Base-by-base conservation (phyloP, 2,888 invertebrate species). In the Tridacna gigas region DNA sequence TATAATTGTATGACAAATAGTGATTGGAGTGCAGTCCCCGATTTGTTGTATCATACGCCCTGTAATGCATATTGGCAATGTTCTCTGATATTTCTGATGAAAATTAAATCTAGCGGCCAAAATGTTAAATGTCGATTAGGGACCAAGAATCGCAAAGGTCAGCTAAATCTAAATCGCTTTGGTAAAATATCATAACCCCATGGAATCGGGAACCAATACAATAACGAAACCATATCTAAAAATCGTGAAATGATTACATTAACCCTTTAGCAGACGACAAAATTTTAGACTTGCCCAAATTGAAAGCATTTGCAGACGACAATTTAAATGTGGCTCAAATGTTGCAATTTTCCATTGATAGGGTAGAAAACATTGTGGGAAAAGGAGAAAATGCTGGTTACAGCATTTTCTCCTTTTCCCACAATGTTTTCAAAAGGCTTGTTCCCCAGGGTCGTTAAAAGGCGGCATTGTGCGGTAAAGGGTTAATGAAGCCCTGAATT, bases 101-200 rank as follows among this genome's bases (percentile, higher is more conserved):
- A 75, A 77, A 71, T 65, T 47, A 81, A 84, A 81, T 83, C 77
- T 61, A 71, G 69, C 60, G 13, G 51, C 47, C 22, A 25, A 84
- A 86, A 86, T 86, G 86, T 86, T 84, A 86, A 82, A 65, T 28
- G 77, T 51, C 77, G 74, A 60, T 60, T 48, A 51, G 86, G 86
- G 86, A 84, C 82, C 37, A 51, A 9, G 37, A 37, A 74, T 63
- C 26, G 25, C 79, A 87, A 87, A 87, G 87, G 87, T 87, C 84
- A 81, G 60, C 37, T 26, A 82, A 87, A 84, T 84, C 84, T 80
- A 77, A 79, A 81, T 83, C 77, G 66, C 51, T 25, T 15, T 26
- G 78, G 65, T 47, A 47, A 61, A 80, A 78, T 86, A 80, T 66
- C 83, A 86, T 51, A 63, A 51, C 78, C 81, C 81, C 60, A 25